A percentile compares a stretch with the other conserved stretches of the same genome.
Conservation (phyloP, 2,797 vertebrate genomes). For the Loris lydekkerianus region DNA sequence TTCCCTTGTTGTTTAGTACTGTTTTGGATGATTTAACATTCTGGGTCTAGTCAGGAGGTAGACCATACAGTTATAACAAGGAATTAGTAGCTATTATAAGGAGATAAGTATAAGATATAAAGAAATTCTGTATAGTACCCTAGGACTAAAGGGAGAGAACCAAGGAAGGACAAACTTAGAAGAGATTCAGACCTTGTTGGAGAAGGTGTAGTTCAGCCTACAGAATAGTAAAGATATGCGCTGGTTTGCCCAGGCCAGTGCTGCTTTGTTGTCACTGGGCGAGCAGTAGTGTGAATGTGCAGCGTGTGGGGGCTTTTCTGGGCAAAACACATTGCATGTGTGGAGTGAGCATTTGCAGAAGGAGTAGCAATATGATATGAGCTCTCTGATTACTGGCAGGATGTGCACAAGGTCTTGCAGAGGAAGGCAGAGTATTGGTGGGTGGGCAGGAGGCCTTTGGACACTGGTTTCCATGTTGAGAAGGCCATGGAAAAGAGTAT, state of each 20-base stretch:
- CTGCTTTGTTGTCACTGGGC: not conserved
- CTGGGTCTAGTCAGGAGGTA: not conserved
- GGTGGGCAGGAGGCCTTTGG: not conserved
- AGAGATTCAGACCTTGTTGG: constrained; percentile 3
- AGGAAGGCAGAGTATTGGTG: not conserved
- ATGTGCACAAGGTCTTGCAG: not conserved
- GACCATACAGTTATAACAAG: not conserved
- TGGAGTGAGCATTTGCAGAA: not conserved
- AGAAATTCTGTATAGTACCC: not conserved
- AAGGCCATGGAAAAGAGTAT: not conserved
- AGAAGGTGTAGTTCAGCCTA: not conserved
- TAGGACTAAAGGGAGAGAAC: not conserved
- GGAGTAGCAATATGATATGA: not conserved
- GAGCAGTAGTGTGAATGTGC: not conserved
- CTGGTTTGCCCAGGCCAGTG: not conserved
- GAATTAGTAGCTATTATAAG: constrained; percentile 8
- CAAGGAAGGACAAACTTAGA: not conserved
- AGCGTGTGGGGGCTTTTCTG: not conserved
- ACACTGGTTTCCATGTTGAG: constrained; percentile 2
- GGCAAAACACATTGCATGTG: not conserved
- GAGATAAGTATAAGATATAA: not conserved
- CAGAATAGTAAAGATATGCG: not conserved
- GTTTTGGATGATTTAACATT: constrained; percentile 12
- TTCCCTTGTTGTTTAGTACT: constrained; percentile 17
- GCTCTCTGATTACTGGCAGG: not conserved